Conservation (phyloP, 2,888 invertebrate genomes). For the Acleris literana region DNA sequence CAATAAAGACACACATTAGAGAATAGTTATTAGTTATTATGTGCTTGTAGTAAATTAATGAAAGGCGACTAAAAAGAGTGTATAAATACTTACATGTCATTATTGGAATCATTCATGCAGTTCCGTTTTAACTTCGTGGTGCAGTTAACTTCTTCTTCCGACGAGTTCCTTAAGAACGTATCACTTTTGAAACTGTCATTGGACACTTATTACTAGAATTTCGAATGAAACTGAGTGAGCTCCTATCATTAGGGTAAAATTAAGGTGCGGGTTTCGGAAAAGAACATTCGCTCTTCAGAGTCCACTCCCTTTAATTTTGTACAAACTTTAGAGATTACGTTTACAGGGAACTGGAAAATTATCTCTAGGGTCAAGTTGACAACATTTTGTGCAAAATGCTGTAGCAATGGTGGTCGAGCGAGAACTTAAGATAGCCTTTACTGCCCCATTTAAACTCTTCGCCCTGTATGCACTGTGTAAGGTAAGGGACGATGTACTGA, state of each 20-base stretch:
- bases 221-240: conserved; percentile 58
- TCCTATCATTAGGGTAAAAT: conserved; percentile 82
- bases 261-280: conserved; percentile 85
- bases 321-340: conserved; percentile 66
- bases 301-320: conserved; percentile 68
- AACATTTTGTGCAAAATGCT: no score
- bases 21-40: no score
- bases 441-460: no score
- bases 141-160: conserved; percentile 44
- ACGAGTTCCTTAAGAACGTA: conserved; percentile 55
- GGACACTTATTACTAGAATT: conserved; percentile 49
- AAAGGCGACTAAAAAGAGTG: no score
- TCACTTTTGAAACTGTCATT: conserved; percentile 64
- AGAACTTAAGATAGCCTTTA: no score
- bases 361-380: no score
- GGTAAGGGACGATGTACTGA: no score
- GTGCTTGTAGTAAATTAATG: no score
- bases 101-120: conserved; percentile 55
- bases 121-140: conserved; percentile 66
- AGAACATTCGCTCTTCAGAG: conserved; percentile 83
- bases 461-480: no score
- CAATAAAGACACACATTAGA: no score
- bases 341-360: conserved; percentile 50
- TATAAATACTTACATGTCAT: conserved; percentile 61
- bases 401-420: no score